These are phyloP conservation scores for Brachionus rubens DNA, from an alignment of 1,140 invertebrate species.

Conservation along the genomic window DNA sequence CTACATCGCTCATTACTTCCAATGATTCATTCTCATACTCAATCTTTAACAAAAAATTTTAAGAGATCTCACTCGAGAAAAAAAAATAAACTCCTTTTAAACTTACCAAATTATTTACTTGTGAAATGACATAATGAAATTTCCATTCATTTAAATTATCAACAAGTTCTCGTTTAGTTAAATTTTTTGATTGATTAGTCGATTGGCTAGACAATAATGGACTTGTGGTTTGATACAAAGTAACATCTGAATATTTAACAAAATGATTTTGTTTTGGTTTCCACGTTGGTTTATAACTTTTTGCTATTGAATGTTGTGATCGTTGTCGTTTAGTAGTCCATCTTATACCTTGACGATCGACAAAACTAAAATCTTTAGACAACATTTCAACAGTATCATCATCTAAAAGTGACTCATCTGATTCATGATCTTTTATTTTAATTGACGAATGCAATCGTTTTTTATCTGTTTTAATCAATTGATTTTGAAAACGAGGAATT, in stretches of 20 bases:
- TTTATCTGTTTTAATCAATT: slow-evolving; percentile 29
- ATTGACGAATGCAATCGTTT: slow-evolving; percentile 9
- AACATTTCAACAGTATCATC: slow-evolving; percentile 17
- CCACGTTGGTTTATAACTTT: background rate
- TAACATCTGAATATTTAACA: slow-evolving; percentile 18
- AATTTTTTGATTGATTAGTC: background rate
- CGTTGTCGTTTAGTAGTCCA: background rate
- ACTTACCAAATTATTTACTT: slow-evolving; percentile 39
- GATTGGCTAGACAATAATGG: too few species aligned
- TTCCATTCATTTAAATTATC: slow-evolving; percentile 37
- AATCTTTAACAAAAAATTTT: background rate
- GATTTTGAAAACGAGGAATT: slow-evolving; percentile 13
- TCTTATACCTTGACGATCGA: slow-evolving; percentile 1
- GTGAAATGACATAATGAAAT: slow-evolving; percentile 34
- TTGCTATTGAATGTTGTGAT: background rate
- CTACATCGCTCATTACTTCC: slow-evolving; percentile 1
- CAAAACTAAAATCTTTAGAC: slow-evolving; percentile 23
- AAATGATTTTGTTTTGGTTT: slow-evolving; percentile 8
- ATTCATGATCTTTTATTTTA: slow-evolving; percentile 14
- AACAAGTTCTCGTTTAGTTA: background rate
- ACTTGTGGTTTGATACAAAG: background rate
- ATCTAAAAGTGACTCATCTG: slow-evolving; percentile 10
- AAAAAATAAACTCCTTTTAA: background rate
- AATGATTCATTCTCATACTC: slow-evolving; percentile 45
- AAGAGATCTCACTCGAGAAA: too few species aligned